A percentile compares a stretch with the other conserved stretches of the same genome.
Conservation (phyloP, 2,888 invertebrate species). For the Agriotes lineatus region DNA sequence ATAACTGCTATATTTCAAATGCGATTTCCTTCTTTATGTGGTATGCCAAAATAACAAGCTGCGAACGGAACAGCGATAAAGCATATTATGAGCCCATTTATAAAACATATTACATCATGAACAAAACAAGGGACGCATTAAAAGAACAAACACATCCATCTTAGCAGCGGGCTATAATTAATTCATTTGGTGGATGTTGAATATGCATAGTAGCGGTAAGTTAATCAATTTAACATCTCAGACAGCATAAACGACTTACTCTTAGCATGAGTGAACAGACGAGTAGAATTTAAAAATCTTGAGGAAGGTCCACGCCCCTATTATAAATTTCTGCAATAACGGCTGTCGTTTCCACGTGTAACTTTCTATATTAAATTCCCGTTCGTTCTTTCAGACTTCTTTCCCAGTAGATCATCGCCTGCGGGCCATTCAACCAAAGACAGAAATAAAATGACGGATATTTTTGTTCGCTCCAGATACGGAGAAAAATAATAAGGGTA, state of each 20-base stretch:
- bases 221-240: not conserved
- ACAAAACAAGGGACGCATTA: not conserved
- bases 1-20: too few species aligned
- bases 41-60: too few species aligned
- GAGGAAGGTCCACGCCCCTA: not conserved
- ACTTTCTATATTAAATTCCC: not conserved
- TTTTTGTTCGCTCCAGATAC: slow-evolving; percentile 7
- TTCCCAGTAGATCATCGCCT: not conserved
- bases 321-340: not conserved
- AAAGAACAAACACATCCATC: slow-evolving; percentile 6
- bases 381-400: not conserved
- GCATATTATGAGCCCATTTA: too few species aligned
- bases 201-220: not conserved
- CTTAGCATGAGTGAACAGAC: too few species aligned
- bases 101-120: too few species aligned
- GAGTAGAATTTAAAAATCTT: too few species aligned
- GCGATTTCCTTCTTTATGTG: too few species aligned
- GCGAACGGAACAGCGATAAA: too few species aligned
- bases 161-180: not conserved
- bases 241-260: not conserved
- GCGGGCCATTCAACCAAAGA: not conserved
- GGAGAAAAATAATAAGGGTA: slow-evolving; percentile 9
- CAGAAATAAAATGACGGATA: not conserved
- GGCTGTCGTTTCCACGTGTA: not conserved
- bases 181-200: not conserved